These are phyloP conservation scores for Rhopalosiphum maidis DNA, from an alignment of 1,140 invertebrate species.

Conservation along the genomic window DNA sequence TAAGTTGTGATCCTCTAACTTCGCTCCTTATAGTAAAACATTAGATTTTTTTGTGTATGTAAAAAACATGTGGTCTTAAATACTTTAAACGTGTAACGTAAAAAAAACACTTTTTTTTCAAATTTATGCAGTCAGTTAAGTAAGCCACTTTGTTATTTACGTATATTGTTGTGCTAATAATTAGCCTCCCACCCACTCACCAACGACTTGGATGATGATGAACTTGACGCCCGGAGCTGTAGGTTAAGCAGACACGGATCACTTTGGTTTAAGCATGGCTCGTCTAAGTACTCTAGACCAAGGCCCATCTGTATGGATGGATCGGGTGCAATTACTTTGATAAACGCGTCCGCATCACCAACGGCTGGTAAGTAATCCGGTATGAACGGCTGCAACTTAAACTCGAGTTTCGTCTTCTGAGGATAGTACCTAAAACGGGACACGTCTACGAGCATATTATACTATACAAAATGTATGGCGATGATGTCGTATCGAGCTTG, in stretches of 20 bases:
- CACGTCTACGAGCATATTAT: neutral
- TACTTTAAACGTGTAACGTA: too few species aligned
- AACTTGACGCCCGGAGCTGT: conserved; percentile 86
- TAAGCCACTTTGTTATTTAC: too few species aligned
- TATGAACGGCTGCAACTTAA: conserved; percentile 91
- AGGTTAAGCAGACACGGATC: conserved; percentile 94
- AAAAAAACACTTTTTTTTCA: too few species aligned
- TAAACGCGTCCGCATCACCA: conserved; percentile 97
- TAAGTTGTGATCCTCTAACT: too few species aligned
- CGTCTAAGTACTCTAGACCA: conserved; percentile 89
- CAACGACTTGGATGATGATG: conserved; percentile 68
- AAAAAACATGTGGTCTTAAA: neutral
- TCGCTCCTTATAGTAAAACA: too few species aligned
- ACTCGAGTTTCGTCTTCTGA: conserved; percentile 87
- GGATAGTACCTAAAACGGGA: conserved; percentile 78
- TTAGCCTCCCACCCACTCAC: conserved; percentile 60
- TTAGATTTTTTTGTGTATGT: too few species aligned
- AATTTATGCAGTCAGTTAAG: too few species aligned
- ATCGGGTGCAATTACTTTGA: conserved; percentile 89
- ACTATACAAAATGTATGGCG: neutral
- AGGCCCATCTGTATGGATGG: conserved; percentile 70
- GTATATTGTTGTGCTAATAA: neutral
- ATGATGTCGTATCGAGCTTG: neutral
- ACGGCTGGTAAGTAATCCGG: conserved; percentile 97
- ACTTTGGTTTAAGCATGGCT: conserved; percentile 92